Percentiles rank a stretch among this genome's conserved stretches.
phyloP scores from a whole-genome alignment of 2,888 invertebrate genomes.

The Caenorhabditis afra region DNA sequence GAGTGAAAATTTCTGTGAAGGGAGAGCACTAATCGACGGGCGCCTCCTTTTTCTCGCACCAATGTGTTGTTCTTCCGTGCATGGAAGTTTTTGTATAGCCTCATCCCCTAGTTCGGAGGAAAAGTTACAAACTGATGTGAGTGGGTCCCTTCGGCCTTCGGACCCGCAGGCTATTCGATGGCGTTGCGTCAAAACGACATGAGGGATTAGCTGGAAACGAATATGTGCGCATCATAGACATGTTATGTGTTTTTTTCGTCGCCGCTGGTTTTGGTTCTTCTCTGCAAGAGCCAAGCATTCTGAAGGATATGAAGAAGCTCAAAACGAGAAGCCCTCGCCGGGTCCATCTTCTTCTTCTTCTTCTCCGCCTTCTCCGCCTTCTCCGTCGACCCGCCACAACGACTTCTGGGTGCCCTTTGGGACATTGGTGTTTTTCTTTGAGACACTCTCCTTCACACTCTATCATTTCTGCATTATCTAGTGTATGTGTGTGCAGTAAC shows the following conservation, averaged over 20 bases:
- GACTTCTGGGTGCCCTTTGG: constrained; percentile 54
- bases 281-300: constrained; percentile 33
- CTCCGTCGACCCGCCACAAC: constrained; percentile 33
- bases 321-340: constrained; percentile 31
- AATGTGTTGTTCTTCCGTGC: constrained; percentile 1
- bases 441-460: constrained; percentile 56
- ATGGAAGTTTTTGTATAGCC: constrained; percentile 1
- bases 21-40: constrained; percentile 29
- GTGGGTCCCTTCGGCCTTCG: neutral
- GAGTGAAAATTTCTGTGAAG: constrained; percentile 34
- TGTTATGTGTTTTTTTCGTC: constrained; percentile 58
- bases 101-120: neutral
- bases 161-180: constrained; percentile 42
- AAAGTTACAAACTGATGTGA: constrained; percentile 34
- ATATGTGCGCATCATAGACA: constrained; percentile 59
- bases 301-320: constrained; percentile 53
- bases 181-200: constrained; percentile 56
- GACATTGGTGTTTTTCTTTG: constrained; percentile 55
- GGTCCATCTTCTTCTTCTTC: constrained; percentile 10
- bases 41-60: constrained; percentile 22
- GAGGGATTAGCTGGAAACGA: constrained; percentile 58
- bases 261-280: constrained; percentile 46
- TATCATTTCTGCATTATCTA: constrained; percentile 60
- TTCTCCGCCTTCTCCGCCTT: no score
- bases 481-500: constrained; percentile 49